Conservation (phyloP, 23 tunicate species). For the Corella eumyota region DNA sequence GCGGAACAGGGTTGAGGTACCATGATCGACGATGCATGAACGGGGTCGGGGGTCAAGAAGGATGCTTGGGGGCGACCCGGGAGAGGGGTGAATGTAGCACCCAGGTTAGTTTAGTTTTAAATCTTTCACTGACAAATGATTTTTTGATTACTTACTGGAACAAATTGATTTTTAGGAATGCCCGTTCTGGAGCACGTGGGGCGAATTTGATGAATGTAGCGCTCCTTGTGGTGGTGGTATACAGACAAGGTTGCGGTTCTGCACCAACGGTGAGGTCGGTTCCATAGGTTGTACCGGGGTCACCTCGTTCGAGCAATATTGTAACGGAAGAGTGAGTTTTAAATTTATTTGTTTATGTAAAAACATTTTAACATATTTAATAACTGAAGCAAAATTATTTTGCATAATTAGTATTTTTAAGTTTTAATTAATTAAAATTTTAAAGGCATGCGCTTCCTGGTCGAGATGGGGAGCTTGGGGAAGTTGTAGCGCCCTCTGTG, state of each 20-base stretch:
- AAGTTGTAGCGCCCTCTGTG: slow-evolving; percentile 19
- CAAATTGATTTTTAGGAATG: slow-evolving; percentile 42
- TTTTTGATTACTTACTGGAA: too few species aligned
- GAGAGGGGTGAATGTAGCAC: slow-evolving; percentile 17
- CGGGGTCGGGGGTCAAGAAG: slow-evolving; percentile 37
- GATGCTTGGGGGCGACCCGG: slow-evolving; percentile 34
- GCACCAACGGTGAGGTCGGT: slow-evolving; percentile 44
- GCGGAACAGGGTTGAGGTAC: slow-evolving; percentile 22
- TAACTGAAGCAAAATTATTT: not conserved
- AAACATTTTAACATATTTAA: not conserved
- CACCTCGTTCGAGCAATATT: not conserved
- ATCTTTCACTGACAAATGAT: too few species aligned
- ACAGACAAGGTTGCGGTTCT: slow-evolving; percentile 9
- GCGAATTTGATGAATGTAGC: slow-evolving; percentile 17
- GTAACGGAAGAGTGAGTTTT: slow-evolving; percentile 51
- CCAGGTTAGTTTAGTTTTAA: slow-evolving; percentile 15
- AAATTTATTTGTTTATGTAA: not conserved
- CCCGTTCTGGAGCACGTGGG: slow-evolving; percentile 62
- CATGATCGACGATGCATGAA: slow-evolving; percentile 37
- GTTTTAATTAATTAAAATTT: not conserved
- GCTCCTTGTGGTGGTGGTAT: slow-evolving; percentile 66
- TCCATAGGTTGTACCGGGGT: slow-evolving; percentile 31
- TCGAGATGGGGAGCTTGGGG: slow-evolving; percentile 27
- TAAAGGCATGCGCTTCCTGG: slow-evolving; percentile 39
- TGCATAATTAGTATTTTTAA: not conserved